Conservation (phyloP, 2,113 vertebrate genomes). For the Callipepla californica region DNA sequence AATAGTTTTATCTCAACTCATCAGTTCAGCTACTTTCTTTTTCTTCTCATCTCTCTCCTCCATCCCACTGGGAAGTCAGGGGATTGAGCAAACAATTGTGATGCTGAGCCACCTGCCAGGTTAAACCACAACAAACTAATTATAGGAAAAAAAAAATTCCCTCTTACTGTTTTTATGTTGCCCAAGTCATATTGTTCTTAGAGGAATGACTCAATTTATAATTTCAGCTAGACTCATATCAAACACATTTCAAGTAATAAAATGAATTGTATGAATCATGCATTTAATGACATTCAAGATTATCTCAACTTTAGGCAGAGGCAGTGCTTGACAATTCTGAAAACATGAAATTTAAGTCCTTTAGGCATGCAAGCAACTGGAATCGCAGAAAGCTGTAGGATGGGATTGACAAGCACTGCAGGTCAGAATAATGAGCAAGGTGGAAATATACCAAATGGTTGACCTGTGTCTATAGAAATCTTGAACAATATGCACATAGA, state of each 20-base stretch:
- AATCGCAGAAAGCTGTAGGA: not conserved
- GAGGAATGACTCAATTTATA: not conserved
- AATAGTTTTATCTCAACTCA: too few relatives aligned
- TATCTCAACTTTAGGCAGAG: not conserved
- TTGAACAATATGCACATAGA: not conserved
- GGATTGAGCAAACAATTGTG: too few relatives aligned
- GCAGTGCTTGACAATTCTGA: not conserved
- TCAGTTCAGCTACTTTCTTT: too few relatives aligned
- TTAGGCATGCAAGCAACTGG: not conserved
- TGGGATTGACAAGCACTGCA: not conserved
- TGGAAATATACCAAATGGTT: not conserved
- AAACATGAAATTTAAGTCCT: not conserved
- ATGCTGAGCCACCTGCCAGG: too few relatives aligned
- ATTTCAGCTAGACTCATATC: not conserved
- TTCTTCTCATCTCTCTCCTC: too few relatives aligned
- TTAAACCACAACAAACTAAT: not conserved
- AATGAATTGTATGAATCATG: not conserved
- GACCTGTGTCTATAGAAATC: not conserved
- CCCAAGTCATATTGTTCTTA: not conserved
- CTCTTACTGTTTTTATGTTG: not conserved
- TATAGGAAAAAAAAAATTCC: not conserved
- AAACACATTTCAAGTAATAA: constrained; percentile 20
- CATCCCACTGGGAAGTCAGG: too few relatives aligned
- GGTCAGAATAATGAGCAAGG: not conserved
- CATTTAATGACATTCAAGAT: not conserved